Conservation (phyloP, 2,888 invertebrate genomes). For the Xestoiulus laeticollis region DNA sequence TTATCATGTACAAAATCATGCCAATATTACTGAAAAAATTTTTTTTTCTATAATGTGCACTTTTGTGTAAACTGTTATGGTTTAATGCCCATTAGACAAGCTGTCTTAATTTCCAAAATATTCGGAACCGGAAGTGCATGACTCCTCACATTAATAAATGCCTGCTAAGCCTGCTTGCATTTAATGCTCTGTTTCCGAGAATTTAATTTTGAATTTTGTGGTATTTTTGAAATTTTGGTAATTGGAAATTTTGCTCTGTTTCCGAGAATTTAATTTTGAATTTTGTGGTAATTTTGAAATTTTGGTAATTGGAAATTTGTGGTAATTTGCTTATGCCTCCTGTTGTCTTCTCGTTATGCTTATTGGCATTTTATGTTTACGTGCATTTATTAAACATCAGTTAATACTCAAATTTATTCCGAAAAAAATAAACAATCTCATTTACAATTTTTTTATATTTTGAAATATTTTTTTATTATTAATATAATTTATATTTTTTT, state of each 20-base stretch:
- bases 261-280: background rate
- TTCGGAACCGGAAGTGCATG: conserved; percentile 10
- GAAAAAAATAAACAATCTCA: background rate
- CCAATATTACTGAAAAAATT: background rate
- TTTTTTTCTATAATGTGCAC: background rate
- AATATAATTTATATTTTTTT: background rate
- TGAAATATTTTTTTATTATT: background rate
- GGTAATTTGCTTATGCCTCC: background rate
- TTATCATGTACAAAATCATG: no score
- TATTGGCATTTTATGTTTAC: background rate
- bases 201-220: background rate
- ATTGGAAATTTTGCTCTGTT: no score
- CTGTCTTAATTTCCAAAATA: conserved; percentile 39
- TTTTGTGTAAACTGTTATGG: background rate
- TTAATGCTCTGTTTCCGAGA: background rate
- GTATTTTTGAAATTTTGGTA: background rate
- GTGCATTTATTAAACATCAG: no score
- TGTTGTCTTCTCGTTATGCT: background rate
- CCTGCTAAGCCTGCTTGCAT: background rate
- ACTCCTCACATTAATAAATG: conserved; percentile 1
- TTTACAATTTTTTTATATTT: background rate
- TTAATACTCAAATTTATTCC: background rate
- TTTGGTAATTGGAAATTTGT: no score
- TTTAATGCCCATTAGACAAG: conserved; percentile 6
- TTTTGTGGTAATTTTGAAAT: background rate